Evolutionary conservation across 2,113 vertebrate genomes (phyloP), one percentile per base, ranked within the genome.

Genomic region (Chamaetylas fuelleborni): DNA sequence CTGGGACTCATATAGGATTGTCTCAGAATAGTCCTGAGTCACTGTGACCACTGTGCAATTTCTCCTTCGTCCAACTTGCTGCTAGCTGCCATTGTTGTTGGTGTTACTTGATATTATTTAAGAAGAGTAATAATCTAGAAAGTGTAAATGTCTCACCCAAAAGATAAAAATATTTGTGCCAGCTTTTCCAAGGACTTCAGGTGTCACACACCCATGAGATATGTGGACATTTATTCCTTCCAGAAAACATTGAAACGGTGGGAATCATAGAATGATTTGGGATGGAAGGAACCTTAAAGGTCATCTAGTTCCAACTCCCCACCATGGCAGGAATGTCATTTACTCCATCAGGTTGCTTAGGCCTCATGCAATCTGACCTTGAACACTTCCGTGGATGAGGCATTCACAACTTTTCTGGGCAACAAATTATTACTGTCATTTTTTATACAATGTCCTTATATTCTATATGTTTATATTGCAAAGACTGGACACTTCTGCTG

Each of bases 121-220:
- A 58, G 43, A 66, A 92, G 69, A 86, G 40, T n/a, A 61, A 50
- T 18, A 65, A 43, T 6, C 3, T 31, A 34, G 60, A 84, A 88
- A 78, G 42, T 11, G 3, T 61, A 28, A 61, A 51, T 19, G 14
- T 29, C 3, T 57, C 12, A 42, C 7, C 17, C 23, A 12, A 62
- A 57, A 45, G 56, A n/a, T 9, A 45, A 9, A 12, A 50, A 43
- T 26, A 65, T 25, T 3, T 16, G 8, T 66, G 18, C 25, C 25
- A 58, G 3, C 25, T 66, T 77, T 84, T 84, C 51, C 12, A 60
- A 54, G 12, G 53, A 51, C 16, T 57, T 61, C 29, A 45, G 10
- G 12, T 2, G 1, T 56, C 19, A 23, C 25, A 34, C 2, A 5
- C 5, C 1, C 17, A 40, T 0, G 0, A 77, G 16, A 12, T 73